Conservation (phyloP, 2,888 invertebrate genomes). For the Podotricha telesiphe region DNA sequence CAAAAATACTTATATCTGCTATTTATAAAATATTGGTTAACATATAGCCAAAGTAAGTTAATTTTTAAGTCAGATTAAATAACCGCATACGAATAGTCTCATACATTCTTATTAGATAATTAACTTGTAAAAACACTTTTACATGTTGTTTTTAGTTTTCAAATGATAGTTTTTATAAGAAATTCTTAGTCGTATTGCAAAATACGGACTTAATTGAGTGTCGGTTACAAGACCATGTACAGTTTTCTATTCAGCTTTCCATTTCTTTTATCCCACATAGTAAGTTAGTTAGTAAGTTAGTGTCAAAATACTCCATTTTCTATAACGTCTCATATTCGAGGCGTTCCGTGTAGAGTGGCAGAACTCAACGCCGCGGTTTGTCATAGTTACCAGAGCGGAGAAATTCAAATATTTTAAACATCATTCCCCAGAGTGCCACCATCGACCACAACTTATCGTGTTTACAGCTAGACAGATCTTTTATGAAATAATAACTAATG, state of each 20-base stretch:
- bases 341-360: too few species aligned
- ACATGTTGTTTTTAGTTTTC: neutral
- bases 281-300: too few species aligned
- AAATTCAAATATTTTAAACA: too few species aligned
- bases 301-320: too few species aligned
- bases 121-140: constrained; percentile 8
- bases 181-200: neutral
- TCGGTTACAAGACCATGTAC: neutral
- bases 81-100: constrained; percentile 10
- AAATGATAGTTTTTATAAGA: neutral
- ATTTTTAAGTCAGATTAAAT: neutral
- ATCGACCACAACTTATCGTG: neutral
- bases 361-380: too few species aligned
- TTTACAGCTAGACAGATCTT: too few species aligned
- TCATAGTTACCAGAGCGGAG: too few species aligned
- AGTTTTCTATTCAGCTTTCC: too few species aligned
- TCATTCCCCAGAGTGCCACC: too few species aligned
- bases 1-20: neutral
- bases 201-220: neutral
- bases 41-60: neutral
- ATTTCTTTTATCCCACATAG: too few species aligned
- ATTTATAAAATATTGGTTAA: neutral
- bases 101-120: constrained; percentile 9
- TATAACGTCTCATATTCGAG: too few species aligned
- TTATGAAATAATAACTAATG: too few species aligned